Base-by-base conservation (phyloP, 2,113 vertebrate genomes). In the Cynopterus brachyotis region DNA sequence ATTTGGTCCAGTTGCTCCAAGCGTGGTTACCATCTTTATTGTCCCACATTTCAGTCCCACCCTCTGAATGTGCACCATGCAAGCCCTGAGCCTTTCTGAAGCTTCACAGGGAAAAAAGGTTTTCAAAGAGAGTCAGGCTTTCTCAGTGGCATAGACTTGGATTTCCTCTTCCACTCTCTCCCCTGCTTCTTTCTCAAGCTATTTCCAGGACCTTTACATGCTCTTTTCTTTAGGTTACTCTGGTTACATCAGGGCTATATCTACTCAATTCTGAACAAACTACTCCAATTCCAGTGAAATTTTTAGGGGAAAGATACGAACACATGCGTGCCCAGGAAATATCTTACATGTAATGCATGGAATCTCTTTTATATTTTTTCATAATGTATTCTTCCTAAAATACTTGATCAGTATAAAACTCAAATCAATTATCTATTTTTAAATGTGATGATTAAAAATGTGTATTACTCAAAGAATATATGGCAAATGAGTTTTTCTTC, bases 241-340 rank as follows among this genome's bases (percentile, higher is more conserved):
- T 37, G 40, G 4, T 22, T 32, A 3, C 20, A 6, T 16, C 2
- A 35, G 24, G 8, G 6, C 9, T 81, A 1, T 40, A 30, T 53
- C 13, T 70, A 20, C 2, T 84, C 16, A 11, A 19, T 50, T 24
- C 67, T 19, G 15, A 67, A 67, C 8, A 12, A 5, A 0, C 0
- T 42, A 4, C 17, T 80, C 9, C n/a, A 69, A n/a, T 50, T 45
- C 13, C 5, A 28, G 5, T 32, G 20, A n/a, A 42, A 64, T 40
- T 73, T 73, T 82, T 6, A 24, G 35, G 19, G 57, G 9, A 6
- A 78, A 92, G 35, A 42, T 0, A 0, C 32, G 22, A 67, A n/a
- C 3, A 11, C 26, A 2, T 12, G 1, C 11, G 8, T 79, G 4
- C 32, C 13, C 5, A 40, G 9, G 9, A 0, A n/a, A 66, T 55